A percentile compares a stretch with the other conserved stretches of the same genome.
Conservation (phyloP, 2,888 invertebrate species). For the Andrena fulva region DNA sequence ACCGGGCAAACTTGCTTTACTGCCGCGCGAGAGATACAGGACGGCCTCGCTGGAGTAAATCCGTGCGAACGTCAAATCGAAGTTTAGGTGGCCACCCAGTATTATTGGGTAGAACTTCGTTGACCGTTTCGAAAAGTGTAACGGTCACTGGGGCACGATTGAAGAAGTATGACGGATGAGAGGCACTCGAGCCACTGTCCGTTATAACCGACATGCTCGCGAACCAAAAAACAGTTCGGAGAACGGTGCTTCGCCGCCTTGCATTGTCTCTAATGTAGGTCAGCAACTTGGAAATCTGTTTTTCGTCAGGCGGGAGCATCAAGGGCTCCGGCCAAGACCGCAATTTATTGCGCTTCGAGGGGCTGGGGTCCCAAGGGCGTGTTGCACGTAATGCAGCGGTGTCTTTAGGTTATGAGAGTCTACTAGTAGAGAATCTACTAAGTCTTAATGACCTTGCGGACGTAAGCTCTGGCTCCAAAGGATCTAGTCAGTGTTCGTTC, state of each 20-base stretch:
- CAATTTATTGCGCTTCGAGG: conserved; percentile 15
- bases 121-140: not conserved
- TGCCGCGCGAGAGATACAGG: not conserved
- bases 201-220: conserved; percentile 5
- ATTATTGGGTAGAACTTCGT: not conserved
- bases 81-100: not conserved
- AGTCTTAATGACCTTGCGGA: not conserved
- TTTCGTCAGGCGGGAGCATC: conserved; percentile 3
- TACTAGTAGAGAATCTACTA: conserved; percentile 4
- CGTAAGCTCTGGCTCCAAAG: not conserved
- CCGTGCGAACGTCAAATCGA: not conserved
- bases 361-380: not conserved
- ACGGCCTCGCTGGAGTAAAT: not conserved
- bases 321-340: conserved; percentile 10
- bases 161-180: not conserved
- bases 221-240: not conserved
- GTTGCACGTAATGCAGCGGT: conserved; percentile 2
- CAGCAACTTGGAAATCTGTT: conserved; percentile 10
- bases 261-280: not conserved
- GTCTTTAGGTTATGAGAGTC: conserved; percentile 1
- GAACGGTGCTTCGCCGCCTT: not conserved
- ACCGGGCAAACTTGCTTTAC: not conserved
- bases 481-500: not conserved
- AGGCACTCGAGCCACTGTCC: not conserved
- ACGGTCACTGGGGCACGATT: not conserved